phyloP scores from a whole-genome alignment of 2,888 invertebrate genomes.

The Palloptera scutellata region DNA sequence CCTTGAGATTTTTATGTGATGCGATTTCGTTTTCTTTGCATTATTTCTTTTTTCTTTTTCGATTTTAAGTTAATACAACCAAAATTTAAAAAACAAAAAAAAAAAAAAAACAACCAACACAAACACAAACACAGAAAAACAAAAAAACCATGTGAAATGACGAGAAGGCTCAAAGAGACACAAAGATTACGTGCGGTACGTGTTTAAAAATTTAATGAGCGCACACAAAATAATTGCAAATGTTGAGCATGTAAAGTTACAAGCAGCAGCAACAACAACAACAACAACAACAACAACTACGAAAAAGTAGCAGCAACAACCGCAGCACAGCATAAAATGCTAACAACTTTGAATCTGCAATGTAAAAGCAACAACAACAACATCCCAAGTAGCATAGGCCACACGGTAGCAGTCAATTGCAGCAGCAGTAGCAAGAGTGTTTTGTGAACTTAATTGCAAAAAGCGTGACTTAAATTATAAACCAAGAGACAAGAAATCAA shows the following conservation, averaged over 20 bases:
- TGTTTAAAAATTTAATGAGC: constrained; percentile 61
- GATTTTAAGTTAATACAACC: not conserved
- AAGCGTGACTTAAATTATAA: constrained; percentile 49
- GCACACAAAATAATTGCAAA: constrained; percentile 57
- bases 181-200: constrained; percentile 48
- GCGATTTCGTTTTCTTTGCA: too few species aligned
- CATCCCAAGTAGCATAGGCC: constrained; percentile 2
- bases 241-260: constrained; percentile 45
- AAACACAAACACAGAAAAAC: not conserved
- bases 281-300: constrained; percentile 47
- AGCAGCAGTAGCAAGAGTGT: constrained; percentile 26
- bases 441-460: constrained; percentile 54
- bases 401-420: constrained; percentile 30
- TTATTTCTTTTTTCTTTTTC: too few species aligned
- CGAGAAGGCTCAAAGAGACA: constrained; percentile 24
- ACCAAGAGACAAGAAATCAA: not conserved
- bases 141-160: constrained; percentile 14
- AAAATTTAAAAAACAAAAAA: constrained; percentile 16
- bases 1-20: constrained; percentile 56
- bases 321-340: constrained; percentile 10
- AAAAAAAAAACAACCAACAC: not conserved
- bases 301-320: constrained; percentile 28
- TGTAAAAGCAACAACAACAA: too few species aligned
- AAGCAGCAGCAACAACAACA: constrained; percentile 27
- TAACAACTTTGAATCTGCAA: not conserved